Evolutionary conservation across 2,113 vertebrate genomes (phyloP).

Genomic region (Tenebrosternarchus preto): DNA sequence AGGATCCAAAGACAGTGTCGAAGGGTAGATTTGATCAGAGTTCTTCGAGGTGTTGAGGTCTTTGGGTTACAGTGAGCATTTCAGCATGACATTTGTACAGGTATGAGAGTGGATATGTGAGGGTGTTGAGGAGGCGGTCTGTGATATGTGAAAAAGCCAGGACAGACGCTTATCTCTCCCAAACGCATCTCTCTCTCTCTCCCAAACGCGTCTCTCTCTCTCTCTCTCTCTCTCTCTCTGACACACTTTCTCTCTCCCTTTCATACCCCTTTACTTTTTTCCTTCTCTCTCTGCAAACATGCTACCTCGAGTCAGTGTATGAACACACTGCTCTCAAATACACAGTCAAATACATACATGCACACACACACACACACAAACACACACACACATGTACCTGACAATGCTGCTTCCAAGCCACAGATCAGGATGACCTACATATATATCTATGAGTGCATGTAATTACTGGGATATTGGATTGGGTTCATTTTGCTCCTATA

Average conservation of each 20-base stretch:
- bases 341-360: not conserved
- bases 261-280: not conserved
- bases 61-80: not conserved
- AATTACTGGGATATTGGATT: too few species aligned
- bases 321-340: too few species aligned
- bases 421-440: not conserved
- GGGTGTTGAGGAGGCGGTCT: not conserved
- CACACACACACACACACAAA: not conserved
- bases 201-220: conserved; percentile 8
- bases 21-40: not conserved
- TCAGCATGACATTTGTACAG: conserved; percentile 9
- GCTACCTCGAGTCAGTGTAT: not conserved
- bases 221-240: not conserved
- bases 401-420: not conserved
- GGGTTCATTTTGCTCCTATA: too few species aligned
- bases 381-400: not conserved
- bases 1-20: not conserved
- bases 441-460: too few species aligned
- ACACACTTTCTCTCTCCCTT: not conserved
- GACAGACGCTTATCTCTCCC: conserved; percentile 12
- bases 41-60: not conserved
- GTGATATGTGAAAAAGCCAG: not conserved
- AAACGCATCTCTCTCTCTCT: not conserved
- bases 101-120: conserved; percentile 20
- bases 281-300: not conserved